phyloP scores from a whole-genome alignment of 1,140 invertebrate species.

The Forficula auricularia region DNA sequence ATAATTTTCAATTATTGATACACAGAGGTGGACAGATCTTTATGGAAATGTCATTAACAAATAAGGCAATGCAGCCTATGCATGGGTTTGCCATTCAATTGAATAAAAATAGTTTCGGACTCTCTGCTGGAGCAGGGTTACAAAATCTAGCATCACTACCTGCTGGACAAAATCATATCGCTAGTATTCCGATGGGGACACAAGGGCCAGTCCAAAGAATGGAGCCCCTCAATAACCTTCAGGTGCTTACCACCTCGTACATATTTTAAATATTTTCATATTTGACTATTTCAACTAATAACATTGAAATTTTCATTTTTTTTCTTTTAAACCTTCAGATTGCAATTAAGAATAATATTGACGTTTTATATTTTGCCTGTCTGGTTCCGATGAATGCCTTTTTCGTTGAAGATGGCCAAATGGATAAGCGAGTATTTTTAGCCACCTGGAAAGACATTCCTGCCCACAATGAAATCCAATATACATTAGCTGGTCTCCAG shows the following conservation, averaged over 20 bases:
- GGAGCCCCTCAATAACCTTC: conserved; percentile 91
- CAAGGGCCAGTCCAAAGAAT: conserved; percentile 88
- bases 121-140: conserved; percentile 66
- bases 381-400: conserved; percentile 83
- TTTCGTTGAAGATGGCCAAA: conserved; percentile 90
- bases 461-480: conserved; percentile 92
- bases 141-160: conserved; percentile 60
- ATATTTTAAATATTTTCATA: background rate
- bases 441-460: conserved; percentile 99
- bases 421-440: conserved; percentile 94
- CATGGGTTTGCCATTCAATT: conserved; percentile 91
- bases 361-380: conserved; percentile 95
- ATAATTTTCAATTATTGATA: conserved; percentile 39
- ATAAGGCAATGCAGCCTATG: conserved; percentile 98
- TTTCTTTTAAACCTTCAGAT: conserved; percentile 69
- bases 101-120: conserved; percentile 96
- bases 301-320: conserved; percentile 23
- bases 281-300: too few species aligned
- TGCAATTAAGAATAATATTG: conserved; percentile 96
- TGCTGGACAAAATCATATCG: conserved; percentile 68
- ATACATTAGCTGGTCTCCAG: conserved; percentile 44
- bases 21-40: conserved; percentile 75
- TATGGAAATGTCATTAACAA: conserved; percentile 94
- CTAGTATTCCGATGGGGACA: conserved; percentile 57
- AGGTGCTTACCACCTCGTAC: conserved; percentile 87